Evolutionary conservation across 1,140 invertebrate species (phyloP).

Genomic region (Lordiphosa mommai): DNA sequence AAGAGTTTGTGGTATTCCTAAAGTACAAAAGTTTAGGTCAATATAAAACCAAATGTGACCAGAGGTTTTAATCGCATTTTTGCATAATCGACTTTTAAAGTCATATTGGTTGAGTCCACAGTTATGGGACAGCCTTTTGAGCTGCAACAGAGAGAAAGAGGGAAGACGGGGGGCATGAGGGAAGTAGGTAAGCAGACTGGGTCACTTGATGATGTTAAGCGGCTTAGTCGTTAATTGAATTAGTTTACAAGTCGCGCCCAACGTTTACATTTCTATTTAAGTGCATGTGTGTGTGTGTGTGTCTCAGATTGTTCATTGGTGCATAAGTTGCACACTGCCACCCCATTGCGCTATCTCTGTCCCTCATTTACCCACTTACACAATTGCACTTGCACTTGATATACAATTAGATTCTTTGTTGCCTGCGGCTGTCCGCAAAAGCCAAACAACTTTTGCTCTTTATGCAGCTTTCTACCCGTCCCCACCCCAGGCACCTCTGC

Average conservation of each 20-base stretch:
- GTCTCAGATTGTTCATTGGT: conserved; percentile 15
- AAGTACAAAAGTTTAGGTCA: conserved; percentile 5
- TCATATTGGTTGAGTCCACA: conserved; percentile 17
- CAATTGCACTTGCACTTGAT: conserved; percentile 69
- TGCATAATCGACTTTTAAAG: too few relatives aligned
- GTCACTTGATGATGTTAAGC: conserved; percentile 67
- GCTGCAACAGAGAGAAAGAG: not conserved
- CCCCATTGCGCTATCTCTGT: not conserved
- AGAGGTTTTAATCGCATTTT: too few relatives aligned
- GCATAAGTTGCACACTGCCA: conserved; percentile 8
- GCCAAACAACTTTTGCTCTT: conserved; percentile 43
- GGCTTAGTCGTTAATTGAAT: conserved; percentile 75
- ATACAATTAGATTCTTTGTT: conserved; percentile 71
- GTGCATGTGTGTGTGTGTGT: conserved; percentile 10
- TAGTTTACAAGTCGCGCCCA: conserved; percentile 66
- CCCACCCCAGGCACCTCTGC: not conserved
- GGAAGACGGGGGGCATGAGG: not conserved
- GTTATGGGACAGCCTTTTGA: conserved; percentile 39
- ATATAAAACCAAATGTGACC: conserved; percentile 10
- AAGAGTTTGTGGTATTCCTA: not conserved
- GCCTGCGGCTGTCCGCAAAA: conserved; percentile 28
- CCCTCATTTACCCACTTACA: conserved; percentile 36
- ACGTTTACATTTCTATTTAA: not conserved
- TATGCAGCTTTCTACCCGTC: conserved; percentile 37
- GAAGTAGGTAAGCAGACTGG: not conserved